Conservation (phyloP, 2,888 invertebrate genomes). For the Acrobasis suavella region DNA sequence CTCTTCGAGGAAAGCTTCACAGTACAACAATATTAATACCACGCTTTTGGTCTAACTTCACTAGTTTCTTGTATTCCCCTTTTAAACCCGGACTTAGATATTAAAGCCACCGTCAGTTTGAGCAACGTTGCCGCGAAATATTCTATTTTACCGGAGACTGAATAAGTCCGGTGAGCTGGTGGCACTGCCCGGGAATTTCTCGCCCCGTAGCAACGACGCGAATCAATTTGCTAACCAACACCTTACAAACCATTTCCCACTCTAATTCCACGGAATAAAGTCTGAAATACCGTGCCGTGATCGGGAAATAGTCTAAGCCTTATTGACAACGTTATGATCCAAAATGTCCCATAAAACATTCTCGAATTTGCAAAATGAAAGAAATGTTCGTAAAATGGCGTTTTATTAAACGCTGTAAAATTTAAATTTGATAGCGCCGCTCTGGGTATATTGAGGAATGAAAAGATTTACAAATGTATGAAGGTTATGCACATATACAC, state of each 20-base stretch:
- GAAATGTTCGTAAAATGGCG: slow-evolving; percentile 14
- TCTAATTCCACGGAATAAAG: background rate
- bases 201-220: slow-evolving; percentile 16
- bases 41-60: background rate
- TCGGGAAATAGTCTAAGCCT: slow-evolving; percentile 7
- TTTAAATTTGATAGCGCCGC: background rate
- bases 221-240: slow-evolving; percentile 17
- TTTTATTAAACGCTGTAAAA: slow-evolving; percentile 2
- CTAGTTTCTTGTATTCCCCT: background rate
- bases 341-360: slow-evolving; percentile 22
- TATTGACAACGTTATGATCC: slow-evolving; percentile 21
- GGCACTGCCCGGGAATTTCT: slow-evolving; percentile 20
- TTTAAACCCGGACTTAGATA: background rate
- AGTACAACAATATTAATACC: no score
- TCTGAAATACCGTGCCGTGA: background rate
- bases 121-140: slow-evolving; percentile 1
- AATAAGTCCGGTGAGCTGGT: slow-evolving; percentile 21
- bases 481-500: no score
- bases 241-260: background rate
- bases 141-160: slow-evolving; percentile 20
- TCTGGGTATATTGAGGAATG: no score
- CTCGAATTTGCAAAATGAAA: slow-evolving; percentile 22
- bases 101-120: background rate
- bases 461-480: no score
- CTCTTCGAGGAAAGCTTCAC: no score